These are phyloP conservation scores for Agrypnus murinus DNA, from an alignment of 2,888 invertebrate genomes.

Conservation along the genomic window DNA sequence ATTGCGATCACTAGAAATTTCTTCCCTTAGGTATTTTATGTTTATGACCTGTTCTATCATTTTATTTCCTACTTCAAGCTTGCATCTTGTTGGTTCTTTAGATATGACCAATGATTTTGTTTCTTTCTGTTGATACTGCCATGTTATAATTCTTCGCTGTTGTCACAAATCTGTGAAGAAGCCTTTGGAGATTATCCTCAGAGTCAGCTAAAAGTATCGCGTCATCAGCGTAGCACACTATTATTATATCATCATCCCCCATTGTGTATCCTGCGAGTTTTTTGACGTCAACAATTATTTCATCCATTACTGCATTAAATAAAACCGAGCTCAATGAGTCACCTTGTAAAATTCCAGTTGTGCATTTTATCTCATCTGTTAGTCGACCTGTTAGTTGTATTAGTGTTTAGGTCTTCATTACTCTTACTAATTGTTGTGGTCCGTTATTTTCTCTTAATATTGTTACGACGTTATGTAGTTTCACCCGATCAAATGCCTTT, in stretches of 20 bases:
- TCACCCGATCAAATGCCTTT: conserved; percentile 29
- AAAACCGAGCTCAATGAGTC: conserved; percentile 23
- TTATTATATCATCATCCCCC: too few relatives aligned
- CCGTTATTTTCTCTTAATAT: neutral
- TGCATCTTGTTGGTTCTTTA: conserved; percentile 8
- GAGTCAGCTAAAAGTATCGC: conserved; percentile 6
- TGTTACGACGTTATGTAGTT: conserved; percentile 2
- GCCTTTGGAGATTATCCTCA: conserved; percentile 2
- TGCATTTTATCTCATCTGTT: conserved; percentile 20
- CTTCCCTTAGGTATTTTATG: conserved; percentile 4
- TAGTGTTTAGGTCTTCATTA: neutral
- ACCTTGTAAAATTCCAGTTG: conserved; percentile 7
- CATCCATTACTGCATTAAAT: conserved; percentile 26
- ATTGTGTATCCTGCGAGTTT: conserved; percentile 12
- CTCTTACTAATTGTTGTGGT: neutral
- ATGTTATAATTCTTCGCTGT: conserved; percentile 6
- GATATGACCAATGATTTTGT: conserved; percentile 5
- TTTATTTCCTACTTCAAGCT: conserved; percentile 2
- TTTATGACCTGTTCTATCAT: too few relatives aligned
- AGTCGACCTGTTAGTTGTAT: neutral
- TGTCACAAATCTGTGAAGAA: conserved; percentile 8
- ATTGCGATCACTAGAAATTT: conserved; percentile 8
- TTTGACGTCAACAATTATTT: conserved; percentile 14
- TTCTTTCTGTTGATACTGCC: conserved; percentile 2
- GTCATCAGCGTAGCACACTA: conserved; percentile 13